Evolutionary conservation across 2,888 invertebrate genomes (phyloP), one percentile per base, ranked within the genome.

Genomic region (Minunthozetes semirufus): DNA sequence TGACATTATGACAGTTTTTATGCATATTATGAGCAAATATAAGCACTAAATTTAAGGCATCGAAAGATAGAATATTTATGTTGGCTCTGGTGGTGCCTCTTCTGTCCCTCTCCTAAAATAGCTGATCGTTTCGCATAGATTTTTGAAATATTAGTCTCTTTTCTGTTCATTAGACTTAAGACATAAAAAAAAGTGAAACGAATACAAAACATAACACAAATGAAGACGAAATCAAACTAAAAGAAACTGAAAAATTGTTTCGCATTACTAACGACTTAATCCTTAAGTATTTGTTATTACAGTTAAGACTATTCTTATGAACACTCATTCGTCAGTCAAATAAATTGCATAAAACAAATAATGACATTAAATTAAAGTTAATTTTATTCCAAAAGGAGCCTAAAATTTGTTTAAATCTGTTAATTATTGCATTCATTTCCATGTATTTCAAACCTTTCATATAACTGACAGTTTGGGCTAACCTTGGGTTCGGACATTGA

Each of bases 251-350:
- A 61, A 61, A 61, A 61, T 61, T 61, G 27, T 22, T 29, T 61
- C 29, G 19, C 61, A 61, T 61, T 27, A 61, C 13, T 9, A 27
- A 19, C 5, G 6, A 61, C 29, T 25, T 1, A 61, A 61, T 53
- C 19, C 29, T 61, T 6, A 61, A 59, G 56, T 61, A 61, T 27
- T 61, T 61, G n/a, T 61, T 61, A 61, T 61, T 61, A 61, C 61
- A 56, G 25, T 56, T 56, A 13, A 17, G 2, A n/a, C 56, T 17
- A 56, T 25, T 56, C 22, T 19, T 22, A 19, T 56, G 25, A 22
- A 19, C 9, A 2, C 46, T 11, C 11, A 56, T 56, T 25, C 56
- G 56, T 56, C n/a, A 56, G 56, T 33, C 33, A 33, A 33, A 33
- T 33, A 33, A 33, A 33, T 33, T 33, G 33, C 19, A 11, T 15